phyloP scores from a whole-genome alignment of 2,113 vertebrate species.

The Noturus placidus region DNA sequence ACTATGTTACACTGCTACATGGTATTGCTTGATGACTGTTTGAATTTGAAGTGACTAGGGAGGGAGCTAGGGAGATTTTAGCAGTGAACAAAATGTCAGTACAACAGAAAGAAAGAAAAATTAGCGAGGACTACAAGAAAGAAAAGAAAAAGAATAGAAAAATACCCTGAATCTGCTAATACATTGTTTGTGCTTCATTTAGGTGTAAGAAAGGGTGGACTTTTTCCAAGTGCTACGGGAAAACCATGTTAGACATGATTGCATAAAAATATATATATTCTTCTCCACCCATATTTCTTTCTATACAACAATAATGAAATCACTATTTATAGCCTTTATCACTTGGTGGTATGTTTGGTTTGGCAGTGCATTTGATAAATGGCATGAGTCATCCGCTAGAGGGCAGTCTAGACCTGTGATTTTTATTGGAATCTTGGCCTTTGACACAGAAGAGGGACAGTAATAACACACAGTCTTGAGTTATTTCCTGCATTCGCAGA shows the following conservation, averaged over 20 bases:
- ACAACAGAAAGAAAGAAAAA: neutral
- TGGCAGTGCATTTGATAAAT: constrained; percentile 43
- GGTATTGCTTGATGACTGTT: neutral
- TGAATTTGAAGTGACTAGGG: no score
- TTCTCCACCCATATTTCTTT: constrained; percentile 19
- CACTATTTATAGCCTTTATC: neutral
- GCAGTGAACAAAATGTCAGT: constrained; percentile 1
- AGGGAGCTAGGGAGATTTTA: neutral
- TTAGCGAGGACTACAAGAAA: neutral
- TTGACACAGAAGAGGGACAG: constrained; percentile 7
- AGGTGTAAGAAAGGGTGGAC: constrained; percentile 4
- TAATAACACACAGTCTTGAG: constrained; percentile 3
- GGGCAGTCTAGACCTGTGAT: constrained; percentile 53
- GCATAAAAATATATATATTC: constrained; percentile 4
- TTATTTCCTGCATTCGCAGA: constrained; percentile 27
- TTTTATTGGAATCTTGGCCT: constrained; percentile 23
- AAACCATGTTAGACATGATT: constrained; percentile 50
- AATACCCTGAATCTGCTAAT: constrained; percentile 40
- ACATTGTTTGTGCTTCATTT: constrained; percentile 23
- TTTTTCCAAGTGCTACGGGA: constrained; percentile 48
- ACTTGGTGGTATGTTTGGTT: constrained; percentile 21
- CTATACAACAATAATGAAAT: neutral
- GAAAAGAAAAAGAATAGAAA: neutral
- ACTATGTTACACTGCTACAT: neutral
- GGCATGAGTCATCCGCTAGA: constrained; percentile 55